Evolutionary conservation across 2,797 vertebrate genomes (phyloP), one percentile per base, ranked within the genome.

Genomic region (Champsocephalus esox): DNA sequence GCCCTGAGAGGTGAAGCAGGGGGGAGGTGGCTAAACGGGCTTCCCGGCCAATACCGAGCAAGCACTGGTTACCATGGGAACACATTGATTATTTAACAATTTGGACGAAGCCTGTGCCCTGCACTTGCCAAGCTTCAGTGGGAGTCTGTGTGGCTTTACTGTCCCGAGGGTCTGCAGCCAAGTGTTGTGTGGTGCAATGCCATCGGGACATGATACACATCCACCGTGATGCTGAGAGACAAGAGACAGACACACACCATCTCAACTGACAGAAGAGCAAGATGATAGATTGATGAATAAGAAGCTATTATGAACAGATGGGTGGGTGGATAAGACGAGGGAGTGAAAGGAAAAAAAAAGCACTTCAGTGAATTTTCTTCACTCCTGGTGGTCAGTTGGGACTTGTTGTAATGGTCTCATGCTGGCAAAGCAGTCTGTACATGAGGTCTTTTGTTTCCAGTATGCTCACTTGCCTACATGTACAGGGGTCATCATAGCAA

Each of bases 31-130:
- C 88, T 84, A 71, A 80, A 73, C 45, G 28, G 49, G 77, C 72
- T 79, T 32, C 32, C 70, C 12, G 71, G 88, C 92, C 92, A 93
- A 89, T 90, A 62, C 80, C 2, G 63, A 79, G 72, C 70, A 16
- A 81, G 90, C 71, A 66, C 82, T 17, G 54, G 93, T 95, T 90
- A 44, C 93, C 88, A 94, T 94, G 92, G 92, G 79, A 93, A 94
- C 93, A 82, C 94, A 94, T 95, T 92, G 93, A 95, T 95, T 95
- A 95, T 95, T 96, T 95, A 95, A 93, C 93, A 91, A 78, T 93
- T 94, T 93, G 90, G 89, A 92, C 77, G 77, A 77, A 80, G 89
- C 82, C 67, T 77, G 89, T 80, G 87, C 84, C 86, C 70, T 66
- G 75, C 84, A 66, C 82, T 94, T 86, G 89, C 88, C 85, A 88